These are phyloP conservation scores for Tetragnatha montana DNA, from an alignment of 2,888 invertebrate genomes.

Conservation along the genomic window DNA sequence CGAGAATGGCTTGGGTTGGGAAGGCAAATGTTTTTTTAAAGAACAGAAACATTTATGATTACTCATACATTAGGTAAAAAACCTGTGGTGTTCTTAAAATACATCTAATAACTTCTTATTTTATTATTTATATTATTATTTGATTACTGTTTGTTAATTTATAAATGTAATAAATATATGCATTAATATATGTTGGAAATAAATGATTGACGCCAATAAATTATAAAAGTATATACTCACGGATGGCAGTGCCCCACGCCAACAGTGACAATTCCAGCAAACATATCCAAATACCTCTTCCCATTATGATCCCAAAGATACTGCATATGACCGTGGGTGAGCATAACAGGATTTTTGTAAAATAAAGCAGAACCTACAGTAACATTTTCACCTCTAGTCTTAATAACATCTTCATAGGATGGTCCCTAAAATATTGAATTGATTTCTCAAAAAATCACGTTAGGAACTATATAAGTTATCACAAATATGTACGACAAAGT, in stretches of 20 bases:
- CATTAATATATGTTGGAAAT: background rate
- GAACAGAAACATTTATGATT: too few relatives aligned
- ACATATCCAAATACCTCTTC: conserved; percentile 92
- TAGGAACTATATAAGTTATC: background rate
- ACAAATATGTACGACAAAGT: too few relatives aligned
- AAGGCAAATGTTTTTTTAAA: too few relatives aligned
- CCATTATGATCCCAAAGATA: conserved; percentile 93
- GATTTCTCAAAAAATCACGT: background rate
- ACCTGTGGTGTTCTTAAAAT: background rate
- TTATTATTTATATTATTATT: background rate
- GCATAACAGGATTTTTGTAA: conserved; percentile 88
- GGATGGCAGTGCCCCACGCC: conserved; percentile 98
- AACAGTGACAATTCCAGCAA: conserved; percentile 97
- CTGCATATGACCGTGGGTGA: conserved; percentile 92
- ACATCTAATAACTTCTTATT: background rate
- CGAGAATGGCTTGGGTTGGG: too few relatives aligned
- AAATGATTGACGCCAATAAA: background rate
- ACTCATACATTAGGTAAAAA: too few relatives aligned
- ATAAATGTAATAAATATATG: background rate
- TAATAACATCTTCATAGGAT: conserved; percentile 54
- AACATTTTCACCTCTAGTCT: conserved; percentile 77
- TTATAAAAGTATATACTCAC: conserved; percentile 81
- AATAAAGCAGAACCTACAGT: conserved; percentile 84
- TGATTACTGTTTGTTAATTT: too few relatives aligned
- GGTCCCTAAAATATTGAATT: conserved; percentile 42